These are phyloP conservation scores for Platorchestia sp. DNA, from an alignment of 1,140 invertebrate species.

Conservation along the genomic window DNA sequence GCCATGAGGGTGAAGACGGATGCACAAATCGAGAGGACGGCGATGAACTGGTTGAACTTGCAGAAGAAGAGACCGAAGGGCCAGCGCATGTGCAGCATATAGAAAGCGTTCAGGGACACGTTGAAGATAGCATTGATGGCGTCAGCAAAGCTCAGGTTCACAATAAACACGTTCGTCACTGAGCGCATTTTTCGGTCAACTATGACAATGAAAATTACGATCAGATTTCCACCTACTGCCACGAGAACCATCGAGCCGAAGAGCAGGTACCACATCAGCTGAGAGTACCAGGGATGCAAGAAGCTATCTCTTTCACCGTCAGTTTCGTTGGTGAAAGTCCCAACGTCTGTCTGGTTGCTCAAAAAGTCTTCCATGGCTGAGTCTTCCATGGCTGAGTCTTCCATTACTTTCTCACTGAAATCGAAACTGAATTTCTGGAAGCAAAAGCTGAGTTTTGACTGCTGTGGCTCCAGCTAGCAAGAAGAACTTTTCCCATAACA, in stretches of 20 bases:
- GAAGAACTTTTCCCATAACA: not conserved
- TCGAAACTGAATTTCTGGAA: not conserved
- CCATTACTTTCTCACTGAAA: too few relatives aligned
- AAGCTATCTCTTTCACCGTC: not conserved
- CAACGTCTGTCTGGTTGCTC: not conserved
- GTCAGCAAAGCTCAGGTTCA: conserved; percentile 92
- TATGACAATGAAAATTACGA: conserved; percentile 82
- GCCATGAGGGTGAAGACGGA: conserved; percentile 97
- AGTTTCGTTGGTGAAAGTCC: not conserved
- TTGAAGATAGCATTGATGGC: conserved; percentile 92
- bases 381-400: not conserved
- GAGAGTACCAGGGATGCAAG: conserved; percentile 81
- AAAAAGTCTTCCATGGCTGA: not conserved
- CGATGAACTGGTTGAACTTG: conserved; percentile 94
- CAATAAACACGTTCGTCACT: conserved; percentile 74
- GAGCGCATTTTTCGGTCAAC: conserved; percentile 72
- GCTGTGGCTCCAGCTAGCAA: not conserved
- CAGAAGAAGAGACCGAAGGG: conserved; percentile 93
- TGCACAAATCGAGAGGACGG: conserved; percentile 90
- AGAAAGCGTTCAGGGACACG: conserved; percentile 93
- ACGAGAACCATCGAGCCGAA: conserved; percentile 91
- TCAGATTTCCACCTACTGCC: conserved; percentile 92
- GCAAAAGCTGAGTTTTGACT: not conserved
- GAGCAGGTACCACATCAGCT: conserved; percentile 86
- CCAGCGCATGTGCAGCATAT: conserved; percentile 93